Conservation (phyloP, 2,888 invertebrate species). For the Dendrolimus houi region DNA sequence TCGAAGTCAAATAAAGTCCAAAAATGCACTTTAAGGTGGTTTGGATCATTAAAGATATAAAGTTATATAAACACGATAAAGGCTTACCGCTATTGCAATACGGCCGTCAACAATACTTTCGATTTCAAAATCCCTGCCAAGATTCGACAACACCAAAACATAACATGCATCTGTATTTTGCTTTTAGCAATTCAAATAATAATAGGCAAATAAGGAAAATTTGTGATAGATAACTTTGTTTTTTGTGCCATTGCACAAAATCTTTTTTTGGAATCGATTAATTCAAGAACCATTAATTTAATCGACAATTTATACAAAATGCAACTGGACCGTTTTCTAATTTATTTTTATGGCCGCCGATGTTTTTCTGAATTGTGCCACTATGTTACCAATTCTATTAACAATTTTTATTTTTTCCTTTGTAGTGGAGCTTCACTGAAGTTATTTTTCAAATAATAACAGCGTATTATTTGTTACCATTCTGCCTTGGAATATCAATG, state of each 20-base stretch:
- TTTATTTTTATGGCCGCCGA: no score
- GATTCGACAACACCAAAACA: constrained; percentile 11
- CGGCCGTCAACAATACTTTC: constrained; percentile 12
- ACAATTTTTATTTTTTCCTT: no score
- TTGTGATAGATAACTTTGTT: no score
- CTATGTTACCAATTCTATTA: no score
- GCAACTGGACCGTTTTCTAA: no score
- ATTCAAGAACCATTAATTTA: background rate
- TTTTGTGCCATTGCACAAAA: background rate
- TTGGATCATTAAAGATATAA: background rate
- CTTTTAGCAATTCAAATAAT: constrained; percentile 1
- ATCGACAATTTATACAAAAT: no score
- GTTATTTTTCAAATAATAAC: no score
- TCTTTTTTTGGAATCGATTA: background rate
- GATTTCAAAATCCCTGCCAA: constrained; percentile 14
- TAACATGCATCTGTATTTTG: constrained; percentile 13
- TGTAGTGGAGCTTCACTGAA: no score
- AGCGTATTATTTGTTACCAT: no score
- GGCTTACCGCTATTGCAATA: constrained; percentile 6
- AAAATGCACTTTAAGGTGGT: background rate
- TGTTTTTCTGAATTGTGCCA: no score
- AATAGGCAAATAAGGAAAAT: no score
- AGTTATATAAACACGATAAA: constrained; percentile 9
- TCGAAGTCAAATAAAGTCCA: background rate
- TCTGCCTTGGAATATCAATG: no score